These are phyloP conservation scores for Philonicus albiceps DNA, from an alignment of 2,888 invertebrate species.

Conservation along the genomic window DNA sequence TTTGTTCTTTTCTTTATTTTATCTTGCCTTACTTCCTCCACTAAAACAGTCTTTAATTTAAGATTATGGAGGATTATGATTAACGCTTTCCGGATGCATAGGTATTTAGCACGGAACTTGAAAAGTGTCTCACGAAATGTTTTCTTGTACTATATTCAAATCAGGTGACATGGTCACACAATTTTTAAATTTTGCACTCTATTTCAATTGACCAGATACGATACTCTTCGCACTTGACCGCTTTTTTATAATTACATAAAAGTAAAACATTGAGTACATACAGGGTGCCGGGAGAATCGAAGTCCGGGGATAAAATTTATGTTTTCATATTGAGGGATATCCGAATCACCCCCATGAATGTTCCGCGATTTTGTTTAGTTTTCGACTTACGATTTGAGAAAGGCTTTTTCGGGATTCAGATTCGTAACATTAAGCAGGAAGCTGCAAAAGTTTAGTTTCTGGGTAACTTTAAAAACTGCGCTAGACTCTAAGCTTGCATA, in stretches of 20 bases:
- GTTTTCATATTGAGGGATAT: neutral
- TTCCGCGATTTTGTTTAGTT: no score
- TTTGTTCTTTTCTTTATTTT: neutral
- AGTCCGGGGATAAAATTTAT: no score
- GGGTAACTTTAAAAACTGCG: no score
- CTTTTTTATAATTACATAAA: no score
- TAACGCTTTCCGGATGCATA: neutral
- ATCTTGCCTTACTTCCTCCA: neutral
- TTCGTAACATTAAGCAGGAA: neutral
- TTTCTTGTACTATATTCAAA: neutral
- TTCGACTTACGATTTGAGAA: no score
- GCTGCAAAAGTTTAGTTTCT: neutral
- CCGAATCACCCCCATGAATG: neutral
- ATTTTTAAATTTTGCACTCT: neutral
- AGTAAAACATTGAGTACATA: no score
- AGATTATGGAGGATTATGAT: neutral
- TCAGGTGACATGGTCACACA: neutral
- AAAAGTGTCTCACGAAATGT: neutral
- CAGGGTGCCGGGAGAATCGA: no score
- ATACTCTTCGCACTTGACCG: no score
- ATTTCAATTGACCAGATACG: no score
- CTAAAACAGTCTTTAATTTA: neutral
- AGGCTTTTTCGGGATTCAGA: no score
- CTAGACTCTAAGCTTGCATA: no score
- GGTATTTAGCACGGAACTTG: neutral